A percentile compares a stretch with the other conserved stretches of the same genome.
Evolutionary conservation across 2,888 invertebrate species (phyloP).

Genomic region (Nasonovia ribisnigri): DNA sequence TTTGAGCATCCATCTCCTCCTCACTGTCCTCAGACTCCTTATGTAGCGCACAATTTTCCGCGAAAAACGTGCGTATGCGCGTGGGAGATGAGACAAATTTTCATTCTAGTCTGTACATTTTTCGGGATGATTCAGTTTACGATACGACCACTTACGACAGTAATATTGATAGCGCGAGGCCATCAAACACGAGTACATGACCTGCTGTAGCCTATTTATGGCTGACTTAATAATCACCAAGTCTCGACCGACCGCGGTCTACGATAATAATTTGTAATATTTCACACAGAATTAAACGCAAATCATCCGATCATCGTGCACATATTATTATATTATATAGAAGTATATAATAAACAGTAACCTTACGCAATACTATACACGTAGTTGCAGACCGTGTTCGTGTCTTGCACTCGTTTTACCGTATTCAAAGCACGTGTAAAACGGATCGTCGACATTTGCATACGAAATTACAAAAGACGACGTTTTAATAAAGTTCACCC

Average conservation of each 20-base stretch:
- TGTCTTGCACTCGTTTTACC: not conserved
- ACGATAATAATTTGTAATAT: not conserved
- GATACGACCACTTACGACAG: too few species aligned
- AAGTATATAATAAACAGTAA: not conserved
- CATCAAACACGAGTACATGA: not conserved
- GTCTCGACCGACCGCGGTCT: not conserved
- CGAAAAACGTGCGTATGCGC: not conserved
- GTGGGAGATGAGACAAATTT: not conserved
- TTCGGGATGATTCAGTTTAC: not conserved
- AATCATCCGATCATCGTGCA: not conserved
- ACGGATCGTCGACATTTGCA: conserved; percentile 19
- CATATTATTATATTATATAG: not conserved
- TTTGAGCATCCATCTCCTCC: not conserved
- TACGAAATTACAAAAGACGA: conserved; percentile 31
- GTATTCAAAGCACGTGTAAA: not conserved
- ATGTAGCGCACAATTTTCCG: not conserved
- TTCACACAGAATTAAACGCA: not conserved
- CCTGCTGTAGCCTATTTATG: not conserved
- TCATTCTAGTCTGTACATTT: not conserved
- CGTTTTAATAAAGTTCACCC: not conserved
- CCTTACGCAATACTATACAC: not conserved
- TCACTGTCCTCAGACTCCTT: not conserved
- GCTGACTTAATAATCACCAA: not conserved
- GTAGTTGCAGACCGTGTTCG: not conserved
- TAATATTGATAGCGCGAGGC: not conserved